Percentiles rank a stretch among this genome's conserved stretches.
Conservation (phyloP, 2,113 vertebrate species). For the Bufo gargarizans region DNA sequence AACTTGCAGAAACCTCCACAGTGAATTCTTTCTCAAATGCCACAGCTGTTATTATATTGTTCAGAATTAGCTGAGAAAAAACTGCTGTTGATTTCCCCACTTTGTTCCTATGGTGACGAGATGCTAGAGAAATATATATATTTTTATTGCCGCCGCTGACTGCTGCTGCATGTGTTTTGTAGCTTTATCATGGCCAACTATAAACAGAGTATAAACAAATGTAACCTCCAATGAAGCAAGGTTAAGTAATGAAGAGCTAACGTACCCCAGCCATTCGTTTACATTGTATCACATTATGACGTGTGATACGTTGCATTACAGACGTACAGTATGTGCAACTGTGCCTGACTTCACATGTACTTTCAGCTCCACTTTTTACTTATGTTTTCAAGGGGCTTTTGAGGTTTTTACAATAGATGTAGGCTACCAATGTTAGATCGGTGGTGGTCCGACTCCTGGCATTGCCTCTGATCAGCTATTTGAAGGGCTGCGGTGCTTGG, state of each 20-base stretch:
- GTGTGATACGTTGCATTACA: too few relatives aligned
- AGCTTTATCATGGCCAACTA: conserved; percentile 3
- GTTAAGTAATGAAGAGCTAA: not conserved
- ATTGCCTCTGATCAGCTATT: too few relatives aligned
- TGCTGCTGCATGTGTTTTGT: conserved; percentile 3
- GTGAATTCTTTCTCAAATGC: conserved; percentile 34
- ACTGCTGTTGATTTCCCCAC: conserved; percentile 19
- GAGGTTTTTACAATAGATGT: too few relatives aligned
- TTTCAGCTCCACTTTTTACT: too few relatives aligned
- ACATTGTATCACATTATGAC: not conserved
- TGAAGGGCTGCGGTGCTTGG: too few relatives aligned
- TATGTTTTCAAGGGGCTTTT: too few relatives aligned
- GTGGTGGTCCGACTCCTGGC: too few relatives aligned
- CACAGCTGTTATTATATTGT: conserved; percentile 33
- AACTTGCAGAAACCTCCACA: conserved; percentile 19
- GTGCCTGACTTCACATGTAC: too few relatives aligned
- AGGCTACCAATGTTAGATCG: too few relatives aligned
- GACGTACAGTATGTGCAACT: too few relatives aligned
- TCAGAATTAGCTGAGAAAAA: conserved; percentile 25
- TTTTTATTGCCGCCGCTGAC: conserved; percentile 7
- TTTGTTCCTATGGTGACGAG: conserved; percentile 43
- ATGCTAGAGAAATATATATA: conserved; percentile 11
- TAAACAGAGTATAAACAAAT: conserved; percentile 39
- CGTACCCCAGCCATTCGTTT: not conserved
- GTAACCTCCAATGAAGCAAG: not conserved